Evolutionary conservation across 2,113 vertebrate genomes (phyloP).

Genomic region (Xenotilapia flavipinnis): DNA sequence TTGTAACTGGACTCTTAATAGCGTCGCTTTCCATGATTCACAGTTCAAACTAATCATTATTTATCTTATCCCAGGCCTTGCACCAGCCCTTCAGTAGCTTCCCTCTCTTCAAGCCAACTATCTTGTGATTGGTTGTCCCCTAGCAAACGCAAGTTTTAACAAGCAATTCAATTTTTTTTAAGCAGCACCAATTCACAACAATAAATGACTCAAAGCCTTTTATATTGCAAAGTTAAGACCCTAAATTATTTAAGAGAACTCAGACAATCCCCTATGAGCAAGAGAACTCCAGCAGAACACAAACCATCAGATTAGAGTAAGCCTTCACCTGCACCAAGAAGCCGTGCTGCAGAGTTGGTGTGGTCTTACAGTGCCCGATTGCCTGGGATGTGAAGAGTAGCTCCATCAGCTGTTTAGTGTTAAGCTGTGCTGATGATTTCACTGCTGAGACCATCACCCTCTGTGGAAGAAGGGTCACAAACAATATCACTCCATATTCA

Average conservation of each 20-base stretch:
- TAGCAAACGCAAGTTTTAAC: neutral
- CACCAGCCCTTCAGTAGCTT: neutral
- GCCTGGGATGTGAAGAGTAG: slow-evolving; percentile 75
- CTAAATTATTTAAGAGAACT: neutral
- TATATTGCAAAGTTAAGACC: neutral
- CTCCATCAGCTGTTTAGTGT: slow-evolving; percentile 73
- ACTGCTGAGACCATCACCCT: slow-evolving; percentile 63
- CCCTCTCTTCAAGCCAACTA: neutral
- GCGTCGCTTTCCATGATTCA: neutral
- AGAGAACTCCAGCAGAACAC: neutral
- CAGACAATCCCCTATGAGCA: neutral
- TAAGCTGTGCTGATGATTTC: slow-evolving; percentile 67
- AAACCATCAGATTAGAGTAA: neutral
- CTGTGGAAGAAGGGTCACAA: slow-evolving; percentile 33
- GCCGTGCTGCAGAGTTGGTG: slow-evolving; percentile 87
- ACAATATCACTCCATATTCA: neutral
- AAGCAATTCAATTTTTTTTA: neutral
- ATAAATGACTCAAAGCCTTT: neutral
- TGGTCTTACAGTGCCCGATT: slow-evolving; percentile 85
- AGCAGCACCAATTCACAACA: neutral
- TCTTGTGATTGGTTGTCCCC: neutral
- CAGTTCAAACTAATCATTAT: neutral
- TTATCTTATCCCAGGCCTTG: neutral
- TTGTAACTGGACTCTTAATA: neutral
- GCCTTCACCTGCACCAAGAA: slow-evolving; percentile 87